Evolutionary conservation across 2,797 vertebrate genomes (phyloP).

Genomic region (Tokudaia muenninki): DNA sequence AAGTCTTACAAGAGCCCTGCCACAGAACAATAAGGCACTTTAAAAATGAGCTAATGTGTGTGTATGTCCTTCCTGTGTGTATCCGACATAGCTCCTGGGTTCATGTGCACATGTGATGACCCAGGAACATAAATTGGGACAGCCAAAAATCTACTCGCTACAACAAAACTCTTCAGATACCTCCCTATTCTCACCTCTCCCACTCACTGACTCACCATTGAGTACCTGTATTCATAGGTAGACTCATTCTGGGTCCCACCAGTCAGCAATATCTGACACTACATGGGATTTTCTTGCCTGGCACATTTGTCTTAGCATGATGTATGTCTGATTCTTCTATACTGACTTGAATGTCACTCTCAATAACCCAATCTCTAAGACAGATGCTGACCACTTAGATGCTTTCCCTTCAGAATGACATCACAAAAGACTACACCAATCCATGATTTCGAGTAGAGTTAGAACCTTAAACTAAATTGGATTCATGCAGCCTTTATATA

Average conservation of each 20-base stretch:
- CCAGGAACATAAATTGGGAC: too few relatives aligned
- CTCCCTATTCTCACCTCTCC: background rate
- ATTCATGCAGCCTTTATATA: background rate
- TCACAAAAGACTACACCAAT: background rate
- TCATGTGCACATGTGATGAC: too few relatives aligned
- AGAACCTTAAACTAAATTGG: background rate
- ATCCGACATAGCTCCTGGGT: too few relatives aligned
- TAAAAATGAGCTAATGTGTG: too few relatives aligned
- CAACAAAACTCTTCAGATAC: background rate
- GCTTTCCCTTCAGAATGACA: background rate
- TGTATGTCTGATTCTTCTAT: background rate
- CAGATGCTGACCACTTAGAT: background rate
- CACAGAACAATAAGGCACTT: too few relatives aligned
- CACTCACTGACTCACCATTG: background rate
- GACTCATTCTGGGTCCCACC: background rate
- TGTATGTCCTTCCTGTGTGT: too few relatives aligned
- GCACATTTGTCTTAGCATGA: background rate
- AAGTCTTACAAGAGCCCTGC: too few relatives aligned
- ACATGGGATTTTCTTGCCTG: background rate
- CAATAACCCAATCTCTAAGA: background rate
- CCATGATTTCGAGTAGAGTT: background rate
- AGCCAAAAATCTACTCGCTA: too few relatives aligned
- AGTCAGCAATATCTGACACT: background rate
- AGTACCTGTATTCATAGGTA: background rate
- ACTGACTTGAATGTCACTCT: background rate